Percentiles rank a stretch among this genome's conserved stretches.
phyloP scores from a whole-genome alignment of 2,113 vertebrate genomes.

The Nyctereutes procyonoides region DNA sequence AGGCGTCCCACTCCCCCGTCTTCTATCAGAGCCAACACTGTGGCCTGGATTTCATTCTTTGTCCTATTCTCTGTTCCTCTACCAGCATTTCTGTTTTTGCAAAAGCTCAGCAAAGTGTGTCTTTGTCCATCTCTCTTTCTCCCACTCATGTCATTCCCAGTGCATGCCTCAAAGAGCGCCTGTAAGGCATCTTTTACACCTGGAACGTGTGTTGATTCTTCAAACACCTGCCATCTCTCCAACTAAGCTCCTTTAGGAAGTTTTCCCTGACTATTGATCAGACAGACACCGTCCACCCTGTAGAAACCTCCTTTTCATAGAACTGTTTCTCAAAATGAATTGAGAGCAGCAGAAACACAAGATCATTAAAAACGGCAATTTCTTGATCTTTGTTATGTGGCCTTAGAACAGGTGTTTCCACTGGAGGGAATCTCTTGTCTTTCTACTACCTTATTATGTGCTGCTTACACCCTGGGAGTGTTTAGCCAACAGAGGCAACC shows the following conservation, averaged over 20 bases:
- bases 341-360: background rate
- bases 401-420: background rate
- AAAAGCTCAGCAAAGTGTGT: constrained; percentile 50
- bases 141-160: constrained; percentile 1
- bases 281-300: constrained; percentile 25
- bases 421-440: background rate
- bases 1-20: background rate
- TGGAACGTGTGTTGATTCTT: background rate
- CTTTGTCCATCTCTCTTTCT: constrained; percentile 60
- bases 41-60: background rate
- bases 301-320: background rate
- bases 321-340: constrained; percentile 38
- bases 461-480: background rate
- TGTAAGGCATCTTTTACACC: background rate
- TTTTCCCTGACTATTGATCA: constrained; percentile 6
- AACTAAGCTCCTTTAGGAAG: constrained; percentile 29
- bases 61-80: background rate
- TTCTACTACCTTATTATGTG: background rate
- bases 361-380: background rate
- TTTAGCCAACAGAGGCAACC: background rate
- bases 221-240: constrained; percentile 43
- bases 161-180: constrained; percentile 9
- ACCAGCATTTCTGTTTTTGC: background rate
- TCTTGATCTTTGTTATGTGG: background rate
- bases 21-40: background rate